Evolutionary conservation across 2,888 invertebrate genomes (phyloP).

Genomic region (Agrenia bidenticulata): DNA sequence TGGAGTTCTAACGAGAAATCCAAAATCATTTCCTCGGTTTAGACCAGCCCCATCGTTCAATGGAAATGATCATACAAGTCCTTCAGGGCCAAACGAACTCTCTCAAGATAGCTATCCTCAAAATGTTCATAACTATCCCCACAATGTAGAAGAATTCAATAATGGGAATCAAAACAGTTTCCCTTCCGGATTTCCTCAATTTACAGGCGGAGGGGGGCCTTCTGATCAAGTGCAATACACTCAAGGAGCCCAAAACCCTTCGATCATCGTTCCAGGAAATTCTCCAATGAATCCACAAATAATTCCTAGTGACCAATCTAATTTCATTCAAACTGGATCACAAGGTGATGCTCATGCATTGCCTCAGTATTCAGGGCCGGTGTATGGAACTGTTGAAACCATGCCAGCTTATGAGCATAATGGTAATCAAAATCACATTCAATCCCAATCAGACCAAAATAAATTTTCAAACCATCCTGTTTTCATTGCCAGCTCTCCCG

Average conservation of each 20-base stretch:
- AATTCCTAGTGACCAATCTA: no score
- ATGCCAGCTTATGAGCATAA: slow-evolving; percentile 18
- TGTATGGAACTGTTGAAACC: slow-evolving; percentile 31
- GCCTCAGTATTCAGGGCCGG: background rate
- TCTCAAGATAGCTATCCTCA: background rate
- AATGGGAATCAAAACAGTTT: no score
- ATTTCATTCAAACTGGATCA: no score
- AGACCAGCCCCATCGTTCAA: background rate
- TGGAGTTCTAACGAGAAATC: background rate
- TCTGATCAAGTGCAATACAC: no score
- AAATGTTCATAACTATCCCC: background rate
- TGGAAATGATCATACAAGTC: background rate
- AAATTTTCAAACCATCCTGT: background rate
- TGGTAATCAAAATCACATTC: slow-evolving; percentile 9
- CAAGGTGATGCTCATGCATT: background rate
- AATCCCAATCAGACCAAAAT: slow-evolving; percentile 8
- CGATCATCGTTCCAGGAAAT: no score
- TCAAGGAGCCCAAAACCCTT: no score
- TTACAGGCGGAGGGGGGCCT: no score
- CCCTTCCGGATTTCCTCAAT: no score
- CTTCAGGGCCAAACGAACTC: background rate
- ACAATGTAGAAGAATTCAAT: no score
- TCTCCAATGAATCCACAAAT: no score
- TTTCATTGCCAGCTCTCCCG: slow-evolving; percentile 1
- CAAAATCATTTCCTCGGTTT: background rate